These are phyloP conservation scores for Pseudorasbora parva DNA, from an alignment of 2,113 vertebrate genomes.

Conservation along the genomic window DNA sequence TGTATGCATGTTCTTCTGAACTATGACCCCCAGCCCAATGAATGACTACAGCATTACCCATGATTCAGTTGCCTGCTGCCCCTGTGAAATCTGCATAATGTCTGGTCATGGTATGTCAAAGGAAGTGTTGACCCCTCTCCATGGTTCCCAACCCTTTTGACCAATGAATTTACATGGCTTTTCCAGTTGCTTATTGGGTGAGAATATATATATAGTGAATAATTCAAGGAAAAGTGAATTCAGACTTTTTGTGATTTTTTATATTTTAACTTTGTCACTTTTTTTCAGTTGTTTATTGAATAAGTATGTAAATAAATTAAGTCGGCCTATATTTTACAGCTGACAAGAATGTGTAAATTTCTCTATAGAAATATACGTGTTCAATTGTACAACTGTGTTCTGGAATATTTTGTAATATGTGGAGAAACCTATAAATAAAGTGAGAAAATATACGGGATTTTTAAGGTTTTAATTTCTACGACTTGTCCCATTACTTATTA, in stretches of 20 bases:
- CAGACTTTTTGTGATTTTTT: too few species aligned
- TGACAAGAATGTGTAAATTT: background rate
- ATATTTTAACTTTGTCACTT: too few species aligned
- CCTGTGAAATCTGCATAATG: slow-evolving; percentile 56
- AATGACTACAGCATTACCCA: slow-evolving; percentile 33
- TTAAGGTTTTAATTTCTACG: background rate
- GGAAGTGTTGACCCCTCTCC: slow-evolving; percentile 47
- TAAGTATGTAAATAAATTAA: too few species aligned
- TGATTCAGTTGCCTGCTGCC: slow-evolving; percentile 39
- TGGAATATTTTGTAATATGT: too few species aligned
- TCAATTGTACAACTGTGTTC: too few species aligned
- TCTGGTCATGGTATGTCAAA: slow-evolving; percentile 48
- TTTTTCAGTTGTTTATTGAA: too few species aligned
- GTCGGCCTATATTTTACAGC: background rate
- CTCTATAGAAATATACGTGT: too few species aligned
- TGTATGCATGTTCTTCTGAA: slow-evolving; percentile 41
- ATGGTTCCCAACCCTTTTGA: slow-evolving; percentile 25
- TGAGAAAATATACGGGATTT: too few species aligned
- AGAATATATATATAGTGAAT: background rate
- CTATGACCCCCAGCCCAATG: slow-evolving; percentile 5
- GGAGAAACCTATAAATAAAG: too few species aligned
- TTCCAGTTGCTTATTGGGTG: background rate
- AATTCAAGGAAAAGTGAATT: too few species aligned
- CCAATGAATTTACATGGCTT: background rate
- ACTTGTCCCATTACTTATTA: background rate